Percentiles rank a stretch among this genome's conserved stretches.
Conservation (phyloP, 2,888 invertebrate genomes). For the Cosmorhoe ocellata region DNA sequence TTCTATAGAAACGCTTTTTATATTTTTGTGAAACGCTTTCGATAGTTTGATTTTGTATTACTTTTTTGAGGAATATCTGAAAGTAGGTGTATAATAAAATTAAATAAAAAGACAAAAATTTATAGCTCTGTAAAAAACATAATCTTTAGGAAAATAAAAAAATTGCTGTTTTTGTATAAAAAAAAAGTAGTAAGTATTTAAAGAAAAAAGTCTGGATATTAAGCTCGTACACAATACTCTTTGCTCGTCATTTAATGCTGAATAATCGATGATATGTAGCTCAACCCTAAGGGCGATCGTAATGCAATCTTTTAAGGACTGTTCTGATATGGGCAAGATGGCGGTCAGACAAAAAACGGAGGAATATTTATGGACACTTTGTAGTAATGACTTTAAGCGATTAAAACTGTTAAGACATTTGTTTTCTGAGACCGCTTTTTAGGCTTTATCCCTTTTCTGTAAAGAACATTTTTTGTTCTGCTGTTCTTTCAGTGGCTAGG, state of each 20-base stretch:
- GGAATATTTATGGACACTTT: slow-evolving; percentile 15
- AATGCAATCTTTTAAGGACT: slow-evolving; percentile 9
- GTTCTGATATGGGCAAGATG: slow-evolving; percentile 20
- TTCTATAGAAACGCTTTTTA: too few relatives aligned
- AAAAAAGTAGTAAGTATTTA: too few relatives aligned
- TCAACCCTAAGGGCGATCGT: slow-evolving; percentile 1
- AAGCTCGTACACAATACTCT: too few relatives aligned
- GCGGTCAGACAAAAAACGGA: slow-evolving; percentile 2
- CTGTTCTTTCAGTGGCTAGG: neutral
- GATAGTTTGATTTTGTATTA: too few relatives aligned
- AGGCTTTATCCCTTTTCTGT: slow-evolving; percentile 1
- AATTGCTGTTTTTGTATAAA: too few relatives aligned
- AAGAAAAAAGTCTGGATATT: too few relatives aligned
- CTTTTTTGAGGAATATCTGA: too few relatives aligned
- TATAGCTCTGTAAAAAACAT: too few relatives aligned
- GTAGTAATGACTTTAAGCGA: slow-evolving; percentile 14
- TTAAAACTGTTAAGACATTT: slow-evolving; percentile 20
- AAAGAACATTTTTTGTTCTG: slow-evolving; percentile 1
- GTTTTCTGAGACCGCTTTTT: slow-evolving; percentile 9
- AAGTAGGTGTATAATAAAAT: too few relatives aligned
- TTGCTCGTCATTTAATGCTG: neutral
- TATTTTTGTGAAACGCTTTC: too few relatives aligned
- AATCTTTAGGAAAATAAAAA: too few relatives aligned
- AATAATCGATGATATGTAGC: neutral
- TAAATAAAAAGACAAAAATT: too few relatives aligned